phyloP scores from a whole-genome alignment of 1,140 invertebrate genomes.

The Episyrphus balteatus region DNA sequence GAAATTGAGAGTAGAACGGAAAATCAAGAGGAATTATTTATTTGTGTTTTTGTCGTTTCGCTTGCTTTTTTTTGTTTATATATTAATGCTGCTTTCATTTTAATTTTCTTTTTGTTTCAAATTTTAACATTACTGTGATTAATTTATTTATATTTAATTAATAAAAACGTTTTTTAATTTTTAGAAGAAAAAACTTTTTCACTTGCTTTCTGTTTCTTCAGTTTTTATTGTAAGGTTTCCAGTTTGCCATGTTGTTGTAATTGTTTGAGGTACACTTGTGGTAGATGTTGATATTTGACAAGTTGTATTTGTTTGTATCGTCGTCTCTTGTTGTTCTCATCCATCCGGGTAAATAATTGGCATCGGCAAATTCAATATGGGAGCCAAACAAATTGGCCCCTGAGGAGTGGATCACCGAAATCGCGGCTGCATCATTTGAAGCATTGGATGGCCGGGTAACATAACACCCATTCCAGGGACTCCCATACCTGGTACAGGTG shows the following conservation, averaged over 20 bases:
- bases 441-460: constrained; percentile 52
- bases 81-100: too few species aligned
- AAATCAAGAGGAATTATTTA: too few species aligned
- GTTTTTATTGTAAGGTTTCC: constrained; percentile 5
- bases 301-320: constrained; percentile 7
- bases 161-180: too few species aligned
- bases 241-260: not conserved
- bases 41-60: too few species aligned
- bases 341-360: constrained; percentile 8
- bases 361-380: constrained; percentile 6
- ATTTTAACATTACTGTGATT: too few species aligned
- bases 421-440: constrained; percentile 61
- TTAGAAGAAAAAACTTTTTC: not conserved
- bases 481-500: constrained; percentile 31
- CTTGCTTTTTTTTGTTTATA: too few species aligned
- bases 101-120: too few species aligned
- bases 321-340: not conserved
- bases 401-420: constrained; percentile 61
- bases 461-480: constrained; percentile 56
- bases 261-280: not conserved
- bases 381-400: constrained; percentile 7
- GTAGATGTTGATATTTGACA: not conserved
- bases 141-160: too few species aligned
- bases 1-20: too few species aligned
- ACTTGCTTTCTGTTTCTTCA: constrained; percentile 1